A percentile compares a stretch with the other conserved stretches of the same genome.
Evolutionary conservation across 92 coral and sea anemone species (phyloP).

Genomic region (Umimayanthus kanabou): DNA sequence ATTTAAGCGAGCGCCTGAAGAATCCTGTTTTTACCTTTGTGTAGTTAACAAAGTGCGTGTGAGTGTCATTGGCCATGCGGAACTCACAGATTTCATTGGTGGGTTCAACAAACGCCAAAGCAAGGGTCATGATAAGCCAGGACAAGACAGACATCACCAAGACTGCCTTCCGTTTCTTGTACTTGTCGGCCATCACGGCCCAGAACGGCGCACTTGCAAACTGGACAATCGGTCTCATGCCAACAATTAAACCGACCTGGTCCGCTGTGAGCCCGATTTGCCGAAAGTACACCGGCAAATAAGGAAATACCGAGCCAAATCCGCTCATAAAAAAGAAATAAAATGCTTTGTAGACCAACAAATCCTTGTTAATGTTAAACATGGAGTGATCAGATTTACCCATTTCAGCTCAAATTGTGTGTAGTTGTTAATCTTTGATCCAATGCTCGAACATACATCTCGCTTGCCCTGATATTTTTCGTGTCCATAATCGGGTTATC

Average conservation of each 20-base stretch:
- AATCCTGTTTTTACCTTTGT: slow-evolving; percentile 95
- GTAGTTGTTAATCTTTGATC: slow-evolving; percentile 21
- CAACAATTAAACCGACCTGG: slow-evolving; percentile 90
- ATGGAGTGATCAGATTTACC: slow-evolving; percentile 53
- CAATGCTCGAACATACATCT: neutral
- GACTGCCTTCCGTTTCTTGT: slow-evolving; percentile 88
- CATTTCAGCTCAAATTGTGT: slow-evolving; percentile 15
- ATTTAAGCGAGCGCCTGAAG: slow-evolving; percentile 71
- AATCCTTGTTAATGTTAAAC: slow-evolving; percentile 84
- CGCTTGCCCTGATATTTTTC: slow-evolving; percentile 15
- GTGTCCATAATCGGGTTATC: neutral
- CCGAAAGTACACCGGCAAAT: slow-evolving; percentile 91
- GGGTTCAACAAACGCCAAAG: slow-evolving; percentile 95
- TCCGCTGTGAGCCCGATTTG: slow-evolving; percentile 98
- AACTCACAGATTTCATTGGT: slow-evolving; percentile 94
- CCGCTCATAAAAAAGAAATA: slow-evolving; percentile 95
- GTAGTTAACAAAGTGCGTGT: slow-evolving; percentile 73
- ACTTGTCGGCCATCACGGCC: slow-evolving; percentile 97
- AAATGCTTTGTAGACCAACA: slow-evolving; percentile 88
- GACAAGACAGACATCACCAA: slow-evolving; percentile 93
- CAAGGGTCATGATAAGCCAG: slow-evolving; percentile 95
- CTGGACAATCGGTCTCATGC: slow-evolving; percentile 96
- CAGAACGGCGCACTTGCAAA: slow-evolving; percentile 99
- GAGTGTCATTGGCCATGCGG: slow-evolving; percentile 70
- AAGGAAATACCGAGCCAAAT: slow-evolving; percentile 90